Percentiles rank a stretch among this genome's conserved stretches.
Conservation (phyloP, 2,113 vertebrate genomes). For the Pteropus alecto region DNA sequence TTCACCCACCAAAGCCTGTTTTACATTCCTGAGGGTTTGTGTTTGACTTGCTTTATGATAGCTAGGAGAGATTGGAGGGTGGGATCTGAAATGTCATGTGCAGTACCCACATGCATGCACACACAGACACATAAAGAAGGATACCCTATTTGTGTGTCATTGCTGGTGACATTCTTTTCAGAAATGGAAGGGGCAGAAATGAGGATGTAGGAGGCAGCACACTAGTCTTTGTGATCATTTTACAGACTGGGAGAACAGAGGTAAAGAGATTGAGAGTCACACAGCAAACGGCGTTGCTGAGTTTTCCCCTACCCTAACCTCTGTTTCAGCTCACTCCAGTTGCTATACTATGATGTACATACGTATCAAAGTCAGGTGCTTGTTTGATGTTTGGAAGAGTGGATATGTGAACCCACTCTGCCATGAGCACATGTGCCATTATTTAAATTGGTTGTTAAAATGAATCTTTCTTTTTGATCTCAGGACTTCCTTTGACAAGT, state of each 20-base stretch:
- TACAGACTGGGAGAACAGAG: not conserved
- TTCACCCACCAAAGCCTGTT: not conserved
- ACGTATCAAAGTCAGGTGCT: not conserved
- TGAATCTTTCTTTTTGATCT: conserved; percentile 62
- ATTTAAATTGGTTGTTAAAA: conserved; percentile 55
- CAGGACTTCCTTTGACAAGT: conserved; percentile 90
- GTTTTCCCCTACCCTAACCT: not conserved
- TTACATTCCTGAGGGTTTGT: not conserved
- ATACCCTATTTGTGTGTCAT: not conserved
- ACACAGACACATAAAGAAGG: not conserved
- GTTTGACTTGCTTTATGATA: conserved; percentile 18
- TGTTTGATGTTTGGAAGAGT: not conserved
- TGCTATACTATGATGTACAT: not conserved
- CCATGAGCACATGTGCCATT: not conserved
- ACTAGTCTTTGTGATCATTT: conserved; percentile 13
- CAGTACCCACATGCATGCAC: not conserved
- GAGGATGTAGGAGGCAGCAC: not conserved
- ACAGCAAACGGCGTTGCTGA: not conserved
- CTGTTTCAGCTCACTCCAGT: not conserved
- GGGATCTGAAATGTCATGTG: not conserved
- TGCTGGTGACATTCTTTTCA: conserved; percentile 15
- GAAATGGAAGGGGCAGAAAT: not conserved
- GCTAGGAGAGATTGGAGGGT: not conserved
- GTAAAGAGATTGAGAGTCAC: not conserved
- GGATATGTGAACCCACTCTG: not conserved